phyloP scores from a whole-genome alignment of 2,888 invertebrate species.

The Nephrotoma guestfalica region DNA sequence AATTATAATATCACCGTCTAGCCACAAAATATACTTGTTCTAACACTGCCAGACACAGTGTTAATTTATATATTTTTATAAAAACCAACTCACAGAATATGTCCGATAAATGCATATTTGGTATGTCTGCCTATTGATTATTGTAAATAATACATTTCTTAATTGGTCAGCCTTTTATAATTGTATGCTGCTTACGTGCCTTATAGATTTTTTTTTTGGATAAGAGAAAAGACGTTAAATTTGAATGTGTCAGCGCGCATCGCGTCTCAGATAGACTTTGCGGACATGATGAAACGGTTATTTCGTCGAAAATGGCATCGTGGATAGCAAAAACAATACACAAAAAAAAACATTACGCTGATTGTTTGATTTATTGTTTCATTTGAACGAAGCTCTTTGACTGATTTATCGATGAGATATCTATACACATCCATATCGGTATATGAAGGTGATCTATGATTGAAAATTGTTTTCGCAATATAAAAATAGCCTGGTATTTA shows the following conservation, averaged over 20 bases:
- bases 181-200: background rate
- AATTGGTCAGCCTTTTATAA: background rate
- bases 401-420: background rate
- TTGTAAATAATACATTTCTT: background rate
- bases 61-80: background rate
- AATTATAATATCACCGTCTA: too few species aligned
- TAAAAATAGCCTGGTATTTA: background rate
- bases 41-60: background rate
- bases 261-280: background rate
- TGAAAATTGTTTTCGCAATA: background rate
- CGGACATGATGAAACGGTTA: background rate
- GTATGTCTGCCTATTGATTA: background rate
- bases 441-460: background rate
- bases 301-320: background rate
- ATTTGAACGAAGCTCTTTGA: background rate
- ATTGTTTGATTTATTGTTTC: background rate
- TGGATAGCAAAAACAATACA: background rate
- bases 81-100: background rate
- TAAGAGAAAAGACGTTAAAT: background rate
- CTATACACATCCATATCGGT: background rate
- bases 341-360: background rate
- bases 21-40: too few species aligned
- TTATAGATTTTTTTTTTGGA: background rate
- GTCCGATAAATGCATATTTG: background rate
- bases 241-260: background rate